Conservation (phyloP, 1,140 invertebrate species). For the Drosophila nannoptera region DNA sequence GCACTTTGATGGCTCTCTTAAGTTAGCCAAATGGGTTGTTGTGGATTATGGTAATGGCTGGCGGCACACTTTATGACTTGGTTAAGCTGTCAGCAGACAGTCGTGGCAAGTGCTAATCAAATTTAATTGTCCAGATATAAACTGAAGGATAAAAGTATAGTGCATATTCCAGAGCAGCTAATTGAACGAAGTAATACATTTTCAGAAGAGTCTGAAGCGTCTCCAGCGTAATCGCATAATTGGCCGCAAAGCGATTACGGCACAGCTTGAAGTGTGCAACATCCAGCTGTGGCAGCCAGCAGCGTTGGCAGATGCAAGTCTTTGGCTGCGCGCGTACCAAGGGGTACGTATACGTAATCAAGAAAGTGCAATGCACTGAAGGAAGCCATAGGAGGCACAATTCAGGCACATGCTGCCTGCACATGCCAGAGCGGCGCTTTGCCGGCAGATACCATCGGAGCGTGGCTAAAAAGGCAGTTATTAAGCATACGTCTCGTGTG, state of each 20-base stretch:
- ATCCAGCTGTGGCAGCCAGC: slow-evolving; percentile 11
- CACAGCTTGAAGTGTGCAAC: slow-evolving; percentile 10
- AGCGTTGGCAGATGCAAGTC: neutral
- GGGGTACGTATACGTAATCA: slow-evolving; percentile 48
- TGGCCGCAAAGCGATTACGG: neutral
- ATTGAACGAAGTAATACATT: neutral
- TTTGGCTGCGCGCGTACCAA: neutral
- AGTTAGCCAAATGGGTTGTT: slow-evolving; percentile 13
- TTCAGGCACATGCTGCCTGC: slow-evolving; percentile 34
- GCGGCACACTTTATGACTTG: neutral
- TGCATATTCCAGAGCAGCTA: too few species aligned
- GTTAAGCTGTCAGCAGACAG: neutral
- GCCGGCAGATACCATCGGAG: slow-evolving; percentile 38
- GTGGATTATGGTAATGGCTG: slow-evolving; percentile 13
- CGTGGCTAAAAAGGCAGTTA: slow-evolving; percentile 30
- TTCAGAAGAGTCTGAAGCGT: neutral
- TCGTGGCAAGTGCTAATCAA: neutral
- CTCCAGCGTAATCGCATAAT: slow-evolving; percentile 11
- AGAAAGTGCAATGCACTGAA: slow-evolving; percentile 57
- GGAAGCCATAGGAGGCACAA: slow-evolving; percentile 44
- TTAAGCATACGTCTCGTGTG: slow-evolving; percentile 55
- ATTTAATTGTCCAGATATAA: neutral
- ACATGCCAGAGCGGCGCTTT: neutral
- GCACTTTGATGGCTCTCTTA: slow-evolving; percentile 33
- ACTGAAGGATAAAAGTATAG: neutral